Evolutionary conservation across 2,888 invertebrate species (phyloP).

Genomic region (Andrena trimmerana): DNA sequence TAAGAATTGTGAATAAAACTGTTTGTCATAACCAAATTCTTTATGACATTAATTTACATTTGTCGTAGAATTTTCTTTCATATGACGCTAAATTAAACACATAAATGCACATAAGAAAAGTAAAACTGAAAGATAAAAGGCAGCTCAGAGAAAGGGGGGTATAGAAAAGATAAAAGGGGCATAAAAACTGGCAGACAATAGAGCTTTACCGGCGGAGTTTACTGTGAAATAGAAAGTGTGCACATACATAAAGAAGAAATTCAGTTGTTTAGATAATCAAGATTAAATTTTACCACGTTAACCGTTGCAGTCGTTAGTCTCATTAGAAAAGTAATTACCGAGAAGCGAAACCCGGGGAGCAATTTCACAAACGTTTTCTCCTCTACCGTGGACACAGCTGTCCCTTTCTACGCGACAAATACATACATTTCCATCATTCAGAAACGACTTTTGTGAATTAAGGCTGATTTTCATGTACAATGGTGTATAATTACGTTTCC

Average conservation of each 20-base stretch:
- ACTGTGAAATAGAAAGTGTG: conserved; percentile 32
- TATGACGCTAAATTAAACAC: not conserved
- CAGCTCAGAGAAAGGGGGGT: not conserved
- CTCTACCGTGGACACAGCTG: not conserved
- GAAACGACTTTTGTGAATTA: not conserved
- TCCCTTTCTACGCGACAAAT: conserved; percentile 1
- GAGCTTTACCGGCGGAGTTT: conserved; percentile 3
- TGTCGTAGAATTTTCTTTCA: no score
- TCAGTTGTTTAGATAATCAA: conserved; percentile 25
- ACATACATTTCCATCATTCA: no score
- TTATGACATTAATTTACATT: no score
- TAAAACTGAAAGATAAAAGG: not conserved
- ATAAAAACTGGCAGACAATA: not conserved
- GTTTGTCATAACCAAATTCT: no score
- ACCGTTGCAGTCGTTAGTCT: conserved; percentile 11
- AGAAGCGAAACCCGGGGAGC: not conserved
- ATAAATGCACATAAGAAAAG: not conserved
- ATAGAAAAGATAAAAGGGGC: not conserved
- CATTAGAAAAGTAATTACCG: not conserved
- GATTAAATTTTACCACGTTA: conserved; percentile 5
- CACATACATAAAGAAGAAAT: conserved; percentile 1
- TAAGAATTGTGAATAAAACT: no score
- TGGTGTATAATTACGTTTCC: not conserved
- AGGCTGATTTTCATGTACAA: not conserved
- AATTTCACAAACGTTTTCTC: conserved; percentile 40